A percentile compares a stretch with the other conserved stretches of the same genome.
Conservation (phyloP, 2,797 vertebrate species). For the Lindbergichthys nudifrons region DNA sequence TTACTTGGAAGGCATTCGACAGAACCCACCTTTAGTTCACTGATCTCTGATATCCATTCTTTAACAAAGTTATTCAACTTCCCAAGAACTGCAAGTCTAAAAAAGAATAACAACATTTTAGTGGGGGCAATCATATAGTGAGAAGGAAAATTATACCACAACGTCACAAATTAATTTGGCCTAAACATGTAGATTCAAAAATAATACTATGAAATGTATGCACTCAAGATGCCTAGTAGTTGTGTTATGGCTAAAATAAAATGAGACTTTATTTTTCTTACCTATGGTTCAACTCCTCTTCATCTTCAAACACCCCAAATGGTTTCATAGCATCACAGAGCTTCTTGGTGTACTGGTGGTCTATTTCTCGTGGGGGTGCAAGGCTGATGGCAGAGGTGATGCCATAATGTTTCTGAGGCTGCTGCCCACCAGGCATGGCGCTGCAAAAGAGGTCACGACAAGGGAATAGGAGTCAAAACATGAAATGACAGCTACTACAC, state of each 20-base stretch:
- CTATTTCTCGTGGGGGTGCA: conserved; percentile 90
- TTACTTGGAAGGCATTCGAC: background rate
- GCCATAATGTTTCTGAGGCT: conserved; percentile 91
- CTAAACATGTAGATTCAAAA: background rate
- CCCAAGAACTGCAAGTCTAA: conserved; percentile 91
- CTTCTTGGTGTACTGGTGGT: conserved; percentile 91
- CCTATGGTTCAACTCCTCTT: conserved; percentile 94
- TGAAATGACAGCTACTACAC: conserved; percentile 18
- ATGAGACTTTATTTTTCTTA: conserved; percentile 53
- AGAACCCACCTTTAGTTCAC: conserved; percentile 92
- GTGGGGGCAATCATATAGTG: background rate
- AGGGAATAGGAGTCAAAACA: background rate
- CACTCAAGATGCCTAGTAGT: background rate
- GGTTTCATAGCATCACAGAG: conserved; percentile 94
- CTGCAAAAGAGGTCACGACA: conserved; percentile 68
- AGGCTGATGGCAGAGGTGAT: conserved; percentile 95
- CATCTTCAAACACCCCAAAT: conserved; percentile 96
- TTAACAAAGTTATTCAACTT: conserved; percentile 95
- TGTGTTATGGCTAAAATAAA: background rate
- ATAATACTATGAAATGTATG: background rate
- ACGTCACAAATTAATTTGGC: background rate
- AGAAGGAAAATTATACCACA: background rate
- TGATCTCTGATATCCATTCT: conserved; percentile 96
- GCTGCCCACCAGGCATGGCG: conserved; percentile 87
- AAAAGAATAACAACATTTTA: conserved; percentile 58